These are phyloP conservation scores for Spea multiplicata DNA, from an alignment of 2,113 vertebrate species.

Conservation along the genomic window DNA sequence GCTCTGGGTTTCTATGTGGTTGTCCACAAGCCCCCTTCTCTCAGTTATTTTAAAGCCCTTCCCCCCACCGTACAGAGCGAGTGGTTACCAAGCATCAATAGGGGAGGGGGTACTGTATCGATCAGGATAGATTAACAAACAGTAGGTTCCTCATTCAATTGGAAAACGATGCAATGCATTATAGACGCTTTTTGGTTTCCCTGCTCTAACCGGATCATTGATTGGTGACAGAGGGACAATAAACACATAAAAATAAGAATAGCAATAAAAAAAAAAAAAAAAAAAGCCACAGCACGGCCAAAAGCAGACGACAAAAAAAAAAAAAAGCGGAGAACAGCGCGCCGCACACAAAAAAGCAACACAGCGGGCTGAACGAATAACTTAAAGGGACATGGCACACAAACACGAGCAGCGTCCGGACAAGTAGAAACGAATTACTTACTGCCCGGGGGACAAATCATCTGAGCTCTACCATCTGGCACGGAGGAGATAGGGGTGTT, in stretches of 20 bases:
- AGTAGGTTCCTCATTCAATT: slow-evolving; percentile 14
- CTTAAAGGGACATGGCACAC: background rate
- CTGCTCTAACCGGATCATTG: slow-evolving; percentile 19
- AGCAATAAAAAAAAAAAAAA: background rate
- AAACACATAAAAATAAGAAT: background rate
- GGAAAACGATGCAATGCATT: background rate
- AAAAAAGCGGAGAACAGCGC: background rate
- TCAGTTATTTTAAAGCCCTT: slow-evolving; percentile 20
- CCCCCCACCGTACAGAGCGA: slow-evolving; percentile 15
- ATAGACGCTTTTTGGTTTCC: background rate
- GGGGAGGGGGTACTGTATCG: background rate
- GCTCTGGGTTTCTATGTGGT: background rate
- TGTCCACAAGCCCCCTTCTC: background rate
- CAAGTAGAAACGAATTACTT: slow-evolving; percentile 23
- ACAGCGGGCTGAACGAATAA: background rate
- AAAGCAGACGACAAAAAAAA: background rate
- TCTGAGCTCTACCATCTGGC: slow-evolving; percentile 21
- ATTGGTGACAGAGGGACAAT: background rate
- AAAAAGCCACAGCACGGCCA: too few species aligned
- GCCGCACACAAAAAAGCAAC: background rate
- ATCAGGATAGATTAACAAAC: slow-evolving; percentile 27
- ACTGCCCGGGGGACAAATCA: slow-evolving; percentile 19
- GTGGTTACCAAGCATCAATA: slow-evolving; percentile 6
- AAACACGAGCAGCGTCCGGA: background rate
- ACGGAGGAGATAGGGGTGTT: background rate